Percentiles rank a stretch among this genome's conserved stretches.
These are phyloP conservation scores for Apis dorsata DNA, from an alignment of 1,140 invertebrate genomes.

Conservation along the genomic window DNA sequence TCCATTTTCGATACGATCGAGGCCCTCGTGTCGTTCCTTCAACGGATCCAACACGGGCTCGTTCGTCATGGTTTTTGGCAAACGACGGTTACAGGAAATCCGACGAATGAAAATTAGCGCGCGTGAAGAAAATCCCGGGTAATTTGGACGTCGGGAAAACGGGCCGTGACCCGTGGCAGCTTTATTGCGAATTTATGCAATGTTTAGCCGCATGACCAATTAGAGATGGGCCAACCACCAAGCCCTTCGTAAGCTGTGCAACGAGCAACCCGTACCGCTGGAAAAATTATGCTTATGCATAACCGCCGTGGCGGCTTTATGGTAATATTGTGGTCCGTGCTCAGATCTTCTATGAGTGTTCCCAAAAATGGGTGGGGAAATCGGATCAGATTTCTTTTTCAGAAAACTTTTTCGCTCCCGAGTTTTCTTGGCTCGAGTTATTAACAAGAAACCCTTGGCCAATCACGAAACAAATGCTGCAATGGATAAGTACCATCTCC, in stretches of 20 bases:
- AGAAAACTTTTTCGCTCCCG: too few relatives aligned
- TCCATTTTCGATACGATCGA: neutral
- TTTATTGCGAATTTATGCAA: slow-evolving; percentile 79
- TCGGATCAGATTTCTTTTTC: too few relatives aligned
- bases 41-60: too few relatives aligned
- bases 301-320: slow-evolving; percentile 75
- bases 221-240: slow-evolving; percentile 70
- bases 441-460: too few relatives aligned
- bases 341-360: slow-evolving; percentile 75
- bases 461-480: neutral
- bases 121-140: slow-evolving; percentile 66
- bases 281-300: slow-evolving; percentile 79
- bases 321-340: slow-evolving; percentile 77
- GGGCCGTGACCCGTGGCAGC: slow-evolving; percentile 60
- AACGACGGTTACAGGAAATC: slow-evolving; percentile 47
- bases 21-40: too few relatives aligned
- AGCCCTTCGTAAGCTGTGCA: slow-evolving; percentile 66
- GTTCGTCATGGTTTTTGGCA: too few relatives aligned
- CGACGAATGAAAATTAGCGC: slow-evolving; percentile 54
- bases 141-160: slow-evolving; percentile 66
- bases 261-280: slow-evolving; percentile 62
- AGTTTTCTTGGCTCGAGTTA: too few relatives aligned
- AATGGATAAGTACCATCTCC: too few relatives aligned
- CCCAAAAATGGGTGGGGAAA: too few relatives aligned
- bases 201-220: slow-evolving; percentile 76